phyloP scores from a whole-genome alignment of 2,113 vertebrate species.

The Boulengerochromis microlepis region DNA sequence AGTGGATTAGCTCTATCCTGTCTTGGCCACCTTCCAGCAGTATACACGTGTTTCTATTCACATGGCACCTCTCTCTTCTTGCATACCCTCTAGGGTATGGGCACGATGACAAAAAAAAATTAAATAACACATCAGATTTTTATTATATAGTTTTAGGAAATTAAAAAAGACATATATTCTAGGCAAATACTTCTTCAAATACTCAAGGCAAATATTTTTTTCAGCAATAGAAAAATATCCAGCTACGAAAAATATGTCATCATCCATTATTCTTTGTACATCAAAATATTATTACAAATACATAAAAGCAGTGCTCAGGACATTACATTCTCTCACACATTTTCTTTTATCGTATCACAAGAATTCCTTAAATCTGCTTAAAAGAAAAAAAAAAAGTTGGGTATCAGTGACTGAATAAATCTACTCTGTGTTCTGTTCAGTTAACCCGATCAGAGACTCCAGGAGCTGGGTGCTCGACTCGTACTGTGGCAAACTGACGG shows the following conservation, averaged over 20 bases:
- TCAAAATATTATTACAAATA: conserved; percentile 24
- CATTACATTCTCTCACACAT: conserved; percentile 24
- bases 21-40: not conserved
- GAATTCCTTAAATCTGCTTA: conserved; percentile 39
- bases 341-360: conserved; percentile 5
- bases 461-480: conserved; percentile 81
- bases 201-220: conserved; percentile 16
- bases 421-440: conserved; percentile 70
- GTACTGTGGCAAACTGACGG: conserved; percentile 65
- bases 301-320: conserved; percentile 29
- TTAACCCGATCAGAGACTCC: conserved; percentile 84
- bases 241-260: conserved; percentile 8
- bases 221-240: conserved; percentile 25
- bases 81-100: not conserved
- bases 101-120: not conserved
- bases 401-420: conserved; percentile 66
- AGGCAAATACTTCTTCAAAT: conserved; percentile 8
- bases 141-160: not conserved
- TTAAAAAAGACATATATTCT: not conserved
- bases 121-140: not conserved
- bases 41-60: not conserved
- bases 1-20: not conserved
- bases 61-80: not conserved
- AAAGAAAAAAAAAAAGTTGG: conserved; percentile 57
- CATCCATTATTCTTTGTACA: conserved; percentile 16